Evolutionary conservation across 2,888 invertebrate genomes (phyloP), one percentile per base, ranked within the genome.

Genomic region (Thelaira solivaga): DNA sequence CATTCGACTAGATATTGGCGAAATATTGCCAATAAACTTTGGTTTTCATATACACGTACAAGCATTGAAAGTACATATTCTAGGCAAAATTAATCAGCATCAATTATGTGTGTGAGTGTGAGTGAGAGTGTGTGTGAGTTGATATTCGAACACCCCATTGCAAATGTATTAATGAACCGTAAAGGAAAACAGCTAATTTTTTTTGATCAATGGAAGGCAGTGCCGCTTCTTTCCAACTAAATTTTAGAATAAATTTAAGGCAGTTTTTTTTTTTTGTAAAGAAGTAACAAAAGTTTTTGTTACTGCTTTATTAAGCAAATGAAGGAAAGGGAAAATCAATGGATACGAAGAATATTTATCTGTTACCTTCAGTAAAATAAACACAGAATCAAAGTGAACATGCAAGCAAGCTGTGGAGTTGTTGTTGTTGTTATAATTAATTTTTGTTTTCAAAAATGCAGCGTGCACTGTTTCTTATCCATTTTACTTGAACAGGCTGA

Each of bases 281-380:
- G 29, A 34, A 51, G 31, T 47, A n/a, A 62, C 24, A 62, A 29
- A 45, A 31, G 10, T 47, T 47, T 26, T 53, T 8, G 22, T 31
- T n/a, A 13, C 2, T 43, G 20, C 24, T 39, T 57, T 24, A 4
- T 18, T 8, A 29, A 59, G 6, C 16, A 59, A 43, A 20, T 29
- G 3, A 24, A 13, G 2, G 8, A 29, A 34, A 29, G 26, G 26
- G 5, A 41, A 10, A 67, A 72, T 67, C 62, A 62, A 67, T 72
- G 49, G 31, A 26, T 43, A 67, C 34, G 61, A 76, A 76, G 59
- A 49, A 69, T 72, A 72, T 67, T 55, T 67, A 72, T 76, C 71
- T 53, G 53, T 76, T 76, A 71, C 53, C 76, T 76, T 55, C 76
- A 61, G 13, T 67, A 76, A 71, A 65, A 71, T 76, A 76, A 76